These are phyloP conservation scores for Allobates femoralis DNA, from an alignment of 2,797 vertebrate species.

Conservation along the genomic window DNA sequence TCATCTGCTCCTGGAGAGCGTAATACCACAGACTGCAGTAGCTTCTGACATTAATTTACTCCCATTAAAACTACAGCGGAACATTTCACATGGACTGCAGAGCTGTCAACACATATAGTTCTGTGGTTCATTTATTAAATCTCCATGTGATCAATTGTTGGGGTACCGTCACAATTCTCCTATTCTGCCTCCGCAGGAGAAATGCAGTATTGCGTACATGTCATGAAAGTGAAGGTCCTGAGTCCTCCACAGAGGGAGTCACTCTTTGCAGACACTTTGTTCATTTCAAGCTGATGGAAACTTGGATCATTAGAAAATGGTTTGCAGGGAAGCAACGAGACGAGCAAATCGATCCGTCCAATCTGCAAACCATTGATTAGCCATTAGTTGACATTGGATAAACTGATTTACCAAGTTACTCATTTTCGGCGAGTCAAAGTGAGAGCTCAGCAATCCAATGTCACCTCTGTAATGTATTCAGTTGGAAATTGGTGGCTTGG, in stretches of 20 bases:
- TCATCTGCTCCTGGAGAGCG: too few relatives aligned
- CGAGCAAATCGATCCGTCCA: neutral
- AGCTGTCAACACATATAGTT: too few relatives aligned
- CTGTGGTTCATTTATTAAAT: too few relatives aligned
- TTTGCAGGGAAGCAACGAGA: neutral
- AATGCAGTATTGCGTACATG: neutral
- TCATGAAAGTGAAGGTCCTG: neutral
- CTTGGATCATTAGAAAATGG: neutral
- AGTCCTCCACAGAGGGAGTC: neutral
- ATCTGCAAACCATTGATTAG: conserved; percentile 1
- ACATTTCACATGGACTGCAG: too few relatives aligned
- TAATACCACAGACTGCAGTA: too few relatives aligned
- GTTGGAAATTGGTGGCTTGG: neutral
- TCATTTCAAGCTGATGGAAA: neutral
- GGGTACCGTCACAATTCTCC: neutral
- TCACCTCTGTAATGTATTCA: neutral
- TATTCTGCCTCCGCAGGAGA: neutral
- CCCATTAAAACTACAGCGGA: too few relatives aligned
- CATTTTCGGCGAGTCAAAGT: neutral
- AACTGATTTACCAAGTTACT: conserved; percentile 20
- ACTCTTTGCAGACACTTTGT: neutral
- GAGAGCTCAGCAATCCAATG: neutral
- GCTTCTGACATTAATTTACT: too few relatives aligned
- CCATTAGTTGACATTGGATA: conserved; percentile 18
- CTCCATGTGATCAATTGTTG: too few relatives aligned